Percentiles rank a stretch among this genome's conserved stretches.
phyloP scores from a whole-genome alignment of 2,888 invertebrate genomes.

The Cataglyphis altisquamis region DNA sequence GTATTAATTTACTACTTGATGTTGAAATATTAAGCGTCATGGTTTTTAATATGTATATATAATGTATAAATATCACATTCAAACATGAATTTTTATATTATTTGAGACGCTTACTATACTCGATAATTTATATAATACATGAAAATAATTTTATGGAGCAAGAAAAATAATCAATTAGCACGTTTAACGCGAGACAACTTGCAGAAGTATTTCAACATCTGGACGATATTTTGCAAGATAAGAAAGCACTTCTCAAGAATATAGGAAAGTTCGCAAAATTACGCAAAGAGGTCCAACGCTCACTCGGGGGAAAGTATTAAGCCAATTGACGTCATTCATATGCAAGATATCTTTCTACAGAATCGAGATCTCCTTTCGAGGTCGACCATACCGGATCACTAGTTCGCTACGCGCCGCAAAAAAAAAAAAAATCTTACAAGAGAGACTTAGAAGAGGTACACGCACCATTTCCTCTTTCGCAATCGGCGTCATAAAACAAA shows the following conservation, averaged over 20 bases:
- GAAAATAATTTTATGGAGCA: not conserved
- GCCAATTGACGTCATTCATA: slow-evolving; percentile 78
- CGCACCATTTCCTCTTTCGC: slow-evolving; percentile 46
- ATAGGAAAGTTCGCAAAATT: slow-evolving; percentile 35
- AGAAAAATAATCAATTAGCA: not conserved
- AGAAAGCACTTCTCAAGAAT: not conserved
- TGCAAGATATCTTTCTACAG: slow-evolving; percentile 74
- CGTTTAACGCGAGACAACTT: slow-evolving; percentile 4
- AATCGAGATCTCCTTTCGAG: slow-evolving; percentile 79
- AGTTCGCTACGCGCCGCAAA: slow-evolving; percentile 50
- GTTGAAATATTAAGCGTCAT: not conserved
- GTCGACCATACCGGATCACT: slow-evolving; percentile 71
- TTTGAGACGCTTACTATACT: not conserved
- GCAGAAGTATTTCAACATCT: not conserved
- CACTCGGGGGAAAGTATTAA: slow-evolving; percentile 77
- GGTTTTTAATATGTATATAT: not conserved
- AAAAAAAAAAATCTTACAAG: slow-evolving; percentile 29
- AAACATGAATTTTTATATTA: not conserved
- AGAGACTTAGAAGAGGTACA: slow-evolving; percentile 43
- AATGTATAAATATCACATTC: not conserved
- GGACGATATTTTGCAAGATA: not conserved
- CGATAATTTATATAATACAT: not conserved
- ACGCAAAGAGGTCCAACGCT: slow-evolving; percentile 62
- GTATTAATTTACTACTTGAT: not conserved
- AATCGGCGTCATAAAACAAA: slow-evolving; percentile 44